Evolutionary conservation across 2,113 vertebrate species (phyloP).

Genomic region (Limnothrissa miodon): DNA sequence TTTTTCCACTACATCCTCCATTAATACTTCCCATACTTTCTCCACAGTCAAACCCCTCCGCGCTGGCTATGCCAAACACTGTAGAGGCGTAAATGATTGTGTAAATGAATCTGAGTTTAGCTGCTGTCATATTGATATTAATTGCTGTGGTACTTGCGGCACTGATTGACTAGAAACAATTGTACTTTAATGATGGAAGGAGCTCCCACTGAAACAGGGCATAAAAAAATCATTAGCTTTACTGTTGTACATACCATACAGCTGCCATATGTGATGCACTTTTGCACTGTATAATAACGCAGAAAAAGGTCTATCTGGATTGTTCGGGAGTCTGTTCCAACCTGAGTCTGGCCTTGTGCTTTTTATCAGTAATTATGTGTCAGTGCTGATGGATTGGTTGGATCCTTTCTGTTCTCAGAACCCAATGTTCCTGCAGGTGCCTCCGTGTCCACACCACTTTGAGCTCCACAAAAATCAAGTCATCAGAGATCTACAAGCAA

Average conservation of each 20-base stretch:
- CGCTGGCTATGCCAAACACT: not conserved
- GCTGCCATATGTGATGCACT: not conserved
- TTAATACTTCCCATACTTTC: not conserved
- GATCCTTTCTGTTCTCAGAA: not conserved
- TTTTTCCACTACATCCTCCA: no score
- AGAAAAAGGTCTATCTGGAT: not conserved
- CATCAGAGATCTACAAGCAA: not conserved
- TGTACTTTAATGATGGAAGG: not conserved
- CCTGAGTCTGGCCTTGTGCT: conserved; percentile 2
- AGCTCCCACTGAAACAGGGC: not conserved
- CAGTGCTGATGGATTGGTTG: not conserved
- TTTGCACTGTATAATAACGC: not conserved
- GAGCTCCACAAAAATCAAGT: not conserved
- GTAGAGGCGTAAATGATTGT: not conserved
- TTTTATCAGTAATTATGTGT: conserved; percentile 13
- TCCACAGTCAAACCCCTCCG: not conserved
- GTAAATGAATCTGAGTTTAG: not conserved
- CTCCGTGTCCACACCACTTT: not conserved
- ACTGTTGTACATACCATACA: not conserved
- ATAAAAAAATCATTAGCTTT: not conserved
- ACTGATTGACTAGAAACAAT: not conserved
- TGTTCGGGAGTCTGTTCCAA: not conserved
- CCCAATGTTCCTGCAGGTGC: conserved; percentile 5
- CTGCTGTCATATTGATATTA: not conserved
- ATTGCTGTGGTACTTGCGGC: not conserved